A percentile compares a stretch with the other conserved stretches of the same genome.
These are phyloP conservation scores for Carassius gibelio DNA, from an alignment of 2,113 vertebrate genomes.

Conservation along the genomic window DNA sequence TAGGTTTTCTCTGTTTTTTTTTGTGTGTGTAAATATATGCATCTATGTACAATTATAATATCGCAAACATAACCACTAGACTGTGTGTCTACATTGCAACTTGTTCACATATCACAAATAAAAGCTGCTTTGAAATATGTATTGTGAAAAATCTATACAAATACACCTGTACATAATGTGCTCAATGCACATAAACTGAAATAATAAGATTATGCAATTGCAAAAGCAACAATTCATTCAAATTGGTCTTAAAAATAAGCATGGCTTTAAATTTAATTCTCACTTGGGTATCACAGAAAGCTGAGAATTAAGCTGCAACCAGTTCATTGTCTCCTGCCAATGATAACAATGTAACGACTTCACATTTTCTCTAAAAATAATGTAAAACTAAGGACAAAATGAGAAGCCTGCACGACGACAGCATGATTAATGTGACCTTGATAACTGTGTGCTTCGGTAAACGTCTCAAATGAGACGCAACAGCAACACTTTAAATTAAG, in stretches of 20 bases:
- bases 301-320: background rate
- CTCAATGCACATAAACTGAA: background rate
- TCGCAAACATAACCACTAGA: too few species aligned
- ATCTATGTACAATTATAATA: background rate
- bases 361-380: background rate
- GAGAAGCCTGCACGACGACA: background rate
- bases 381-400: background rate
- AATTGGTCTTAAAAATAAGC: background rate
- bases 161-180: background rate
- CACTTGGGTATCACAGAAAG: background rate
- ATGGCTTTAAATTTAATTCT: background rate
- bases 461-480: constrained; percentile 61
- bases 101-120: too few species aligned
- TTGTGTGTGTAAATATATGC: too few species aligned
- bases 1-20: too few species aligned
- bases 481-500: constrained; percentile 67
- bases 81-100: too few species aligned
- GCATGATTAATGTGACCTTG: background rate
- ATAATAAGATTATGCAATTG: background rate
- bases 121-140: too few species aligned
- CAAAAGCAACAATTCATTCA: background rate
- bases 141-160: too few species aligned
- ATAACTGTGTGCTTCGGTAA: background rate
- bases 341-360: background rate
- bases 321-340: background rate